A percentile compares a stretch with the other conserved stretches of the same genome.
phyloP scores from a whole-genome alignment of 2,888 invertebrate genomes.

The Meghimatium bilineatum region DNA sequence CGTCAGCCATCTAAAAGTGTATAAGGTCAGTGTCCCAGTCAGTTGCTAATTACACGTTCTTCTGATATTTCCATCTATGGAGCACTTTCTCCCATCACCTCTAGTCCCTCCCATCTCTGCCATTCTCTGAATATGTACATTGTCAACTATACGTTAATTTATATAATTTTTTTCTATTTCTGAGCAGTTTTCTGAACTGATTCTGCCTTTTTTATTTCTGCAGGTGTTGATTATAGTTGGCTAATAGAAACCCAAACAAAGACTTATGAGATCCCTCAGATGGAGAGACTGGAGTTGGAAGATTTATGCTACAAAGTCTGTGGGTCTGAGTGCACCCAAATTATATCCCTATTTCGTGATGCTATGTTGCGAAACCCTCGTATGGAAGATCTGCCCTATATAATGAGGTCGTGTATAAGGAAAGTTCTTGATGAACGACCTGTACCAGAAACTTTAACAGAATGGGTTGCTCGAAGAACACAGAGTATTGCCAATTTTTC shows the following conservation, averaged over 20 bases:
- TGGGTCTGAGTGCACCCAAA: slow-evolving; percentile 66
- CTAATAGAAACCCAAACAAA: slow-evolving; percentile 65
- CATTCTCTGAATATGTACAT: too few species aligned
- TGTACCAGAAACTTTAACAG: slow-evolving; percentile 66
- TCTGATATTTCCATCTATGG: too few species aligned
- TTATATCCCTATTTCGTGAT: slow-evolving; percentile 71
- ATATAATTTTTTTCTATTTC: too few species aligned
- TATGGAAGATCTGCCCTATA: slow-evolving; percentile 64
- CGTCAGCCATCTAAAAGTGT: too few species aligned
- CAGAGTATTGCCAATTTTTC: slow-evolving; percentile 67
- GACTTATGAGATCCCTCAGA: slow-evolving; percentile 70
- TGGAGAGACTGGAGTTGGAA: slow-evolving; percentile 73
- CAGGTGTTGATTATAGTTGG: slow-evolving; percentile 75
- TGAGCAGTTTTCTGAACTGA: not conserved
- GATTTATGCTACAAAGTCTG: slow-evolving; percentile 71
- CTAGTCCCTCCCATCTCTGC: too few species aligned
- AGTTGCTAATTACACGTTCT: too few species aligned
- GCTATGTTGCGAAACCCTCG: slow-evolving; percentile 55
- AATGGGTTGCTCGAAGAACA: slow-evolving; percentile 69
- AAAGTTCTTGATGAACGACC: slow-evolving; percentile 70
- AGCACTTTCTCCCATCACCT: too few species aligned
- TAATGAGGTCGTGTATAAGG: slow-evolving; percentile 67
- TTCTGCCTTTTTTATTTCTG: not conserved
- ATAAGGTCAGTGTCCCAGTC: too few species aligned
- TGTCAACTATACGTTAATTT: too few species aligned